These are phyloP conservation scores for Venustoraphidia nigricollis DNA, from an alignment of 2,888 invertebrate genomes.

Conservation along the genomic window DNA sequence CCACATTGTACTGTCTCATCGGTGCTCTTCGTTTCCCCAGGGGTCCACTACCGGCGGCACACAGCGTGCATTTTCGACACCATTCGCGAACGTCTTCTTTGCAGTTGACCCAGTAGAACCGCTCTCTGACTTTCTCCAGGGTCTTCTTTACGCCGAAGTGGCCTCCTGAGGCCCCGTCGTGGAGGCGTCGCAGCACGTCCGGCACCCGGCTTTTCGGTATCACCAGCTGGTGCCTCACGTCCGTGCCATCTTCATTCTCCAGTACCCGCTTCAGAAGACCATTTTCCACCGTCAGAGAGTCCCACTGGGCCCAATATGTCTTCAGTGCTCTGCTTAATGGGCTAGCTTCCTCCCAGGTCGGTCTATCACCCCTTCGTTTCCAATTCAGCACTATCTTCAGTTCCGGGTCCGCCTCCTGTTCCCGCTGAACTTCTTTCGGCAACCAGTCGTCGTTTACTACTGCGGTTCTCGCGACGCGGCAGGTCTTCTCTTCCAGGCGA, in stretches of 20 bases:
- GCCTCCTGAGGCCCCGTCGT: constrained; percentile 14
- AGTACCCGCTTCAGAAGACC: constrained; percentile 4
- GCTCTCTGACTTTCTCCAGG: constrained; percentile 11
- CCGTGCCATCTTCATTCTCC: too few relatives aligned
- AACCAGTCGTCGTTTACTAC: background rate
- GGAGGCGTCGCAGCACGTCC: constrained; percentile 10
- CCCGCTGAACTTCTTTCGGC: background rate
- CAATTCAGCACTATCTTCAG: background rate
- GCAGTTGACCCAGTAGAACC: constrained; percentile 13
- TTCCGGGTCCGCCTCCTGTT: background rate
- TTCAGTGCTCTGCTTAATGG: background rate
- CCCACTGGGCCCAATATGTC: too few relatives aligned
- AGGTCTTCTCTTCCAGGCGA: too few relatives aligned
- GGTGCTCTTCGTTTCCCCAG: constrained; percentile 6
- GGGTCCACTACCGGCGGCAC: constrained; percentile 13
- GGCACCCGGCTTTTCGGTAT: constrained; percentile 8
- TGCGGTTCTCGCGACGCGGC: too few relatives aligned
- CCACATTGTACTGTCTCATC: constrained; percentile 13
- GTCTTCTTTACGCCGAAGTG: constrained; percentile 17
- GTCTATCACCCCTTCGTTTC: background rate
- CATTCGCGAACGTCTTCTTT: constrained; percentile 12
- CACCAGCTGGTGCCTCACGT: constrained; percentile 7
- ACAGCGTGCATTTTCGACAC: constrained; percentile 11
- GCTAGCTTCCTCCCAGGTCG: background rate
- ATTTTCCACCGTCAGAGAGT: constrained; percentile 3